Evolutionary conservation across 2,797 vertebrate species (phyloP), one percentile per base, ranked within the genome.

Genomic region (Lutjanus argentimaculatus): DNA sequence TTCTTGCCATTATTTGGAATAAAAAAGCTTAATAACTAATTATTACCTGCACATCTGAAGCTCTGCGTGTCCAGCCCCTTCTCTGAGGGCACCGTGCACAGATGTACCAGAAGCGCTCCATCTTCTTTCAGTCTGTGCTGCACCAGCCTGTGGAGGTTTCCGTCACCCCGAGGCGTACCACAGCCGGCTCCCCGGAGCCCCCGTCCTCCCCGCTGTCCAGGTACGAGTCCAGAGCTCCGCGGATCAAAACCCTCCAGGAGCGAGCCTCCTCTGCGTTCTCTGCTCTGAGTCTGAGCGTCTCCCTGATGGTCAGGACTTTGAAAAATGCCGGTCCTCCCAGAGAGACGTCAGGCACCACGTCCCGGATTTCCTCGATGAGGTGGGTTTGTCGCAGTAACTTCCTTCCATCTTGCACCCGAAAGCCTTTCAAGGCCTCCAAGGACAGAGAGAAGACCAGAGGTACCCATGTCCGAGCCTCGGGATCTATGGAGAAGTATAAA

Each of bases 21-120:
- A 15, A 36, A 30, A 8, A 48, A 40, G 30, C 2, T 58, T 15
- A 48, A 43, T 4, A 14, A 17, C 51, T 55, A 2, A 48, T 3
- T 1, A 1, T 30, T 94, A 99, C 98, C 98, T 96, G 98, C 97
- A 71, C 99, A 99, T 93, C 96, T 99, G 93, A 97, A 99, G 93
- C 94, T 96, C 94, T 99, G 98, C 0, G 93, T 78, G 75, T 99
- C 98, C 66, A 99, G 90, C 2, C 98, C 99, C 66, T 95, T 98
- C 93, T 99, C 97, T 0, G 80, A 86, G 3, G 98, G 97, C 80
- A 99, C 97, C 9, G 91, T 94, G 87, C 95, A 96, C 57, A 99
- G 91, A 77, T 98, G 96, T 67, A 93, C 94, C 21, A 99, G 90
- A 67, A 99, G 93, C 14, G 90, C 93, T 30, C 96, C 93, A 0